Evolutionary conservation across 2,113 vertebrate species (phyloP), one percentile per base, ranked within the genome.

Genomic region (Tachysurus fulvidraco): DNA sequence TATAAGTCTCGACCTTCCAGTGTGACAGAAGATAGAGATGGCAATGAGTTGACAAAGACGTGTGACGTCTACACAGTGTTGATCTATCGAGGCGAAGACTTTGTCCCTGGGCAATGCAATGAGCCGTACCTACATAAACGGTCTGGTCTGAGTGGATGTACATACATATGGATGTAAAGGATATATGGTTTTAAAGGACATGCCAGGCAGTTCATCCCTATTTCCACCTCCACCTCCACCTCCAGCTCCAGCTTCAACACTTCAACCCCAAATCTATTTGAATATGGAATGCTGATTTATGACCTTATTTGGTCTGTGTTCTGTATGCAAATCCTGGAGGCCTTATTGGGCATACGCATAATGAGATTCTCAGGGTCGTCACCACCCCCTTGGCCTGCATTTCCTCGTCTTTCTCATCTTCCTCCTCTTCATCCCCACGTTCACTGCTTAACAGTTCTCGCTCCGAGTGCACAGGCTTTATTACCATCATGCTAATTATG

Each of bases 261-360:
- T 57, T 91, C 91, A 88, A 89, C 67, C 93, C 59, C 93, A 93
- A 93, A 94, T 93, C 92, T 94, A 95, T 95, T 95, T 95, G 94
- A 95, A 96, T 95, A 94, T 92, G 92, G 93, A 92, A 90, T 85
- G 88, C 94, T 95, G 94, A 96, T 95, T 95, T 95, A 96, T 95
- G 94, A 94, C 94, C 94, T 95, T 95, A 95, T 96, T 96, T 94
- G 94, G 94, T 94, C 94, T 95, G 94, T 95, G 94, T 95, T 95
- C 94, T 94, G 93, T 94, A 95, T 96, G 95, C 93, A 96, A 95
- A 96, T 96, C 92, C 89, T 69, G 87, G 91, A 90, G 92, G 91
- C 85, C 89, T 93, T 93, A 94, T 94, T 94, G 93, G 93, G 92
- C 94, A 90, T 93, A 92, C 93, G 93, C 94, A 94, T 95, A 96